Conservation (phyloP, 2,888 invertebrate genomes). For the Pristionchus entomophagus region DNA sequence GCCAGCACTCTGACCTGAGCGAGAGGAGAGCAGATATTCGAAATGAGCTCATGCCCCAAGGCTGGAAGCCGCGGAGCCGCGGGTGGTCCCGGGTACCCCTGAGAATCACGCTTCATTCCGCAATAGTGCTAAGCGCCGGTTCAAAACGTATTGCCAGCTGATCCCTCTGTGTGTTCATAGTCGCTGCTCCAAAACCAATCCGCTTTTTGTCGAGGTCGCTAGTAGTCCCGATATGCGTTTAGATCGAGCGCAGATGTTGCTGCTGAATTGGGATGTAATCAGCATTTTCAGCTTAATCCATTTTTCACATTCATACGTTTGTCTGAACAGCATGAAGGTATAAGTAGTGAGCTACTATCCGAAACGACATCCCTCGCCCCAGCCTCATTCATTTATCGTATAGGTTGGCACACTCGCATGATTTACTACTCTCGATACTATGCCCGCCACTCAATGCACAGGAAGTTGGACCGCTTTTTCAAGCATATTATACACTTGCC, state of each 20-base stretch:
- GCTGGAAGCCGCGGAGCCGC: neutral
- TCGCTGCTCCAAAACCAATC: neutral
- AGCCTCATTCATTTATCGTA: no score
- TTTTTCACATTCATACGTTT: no score
- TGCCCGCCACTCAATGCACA: no score
- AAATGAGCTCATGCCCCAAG: constrained; percentile 28
- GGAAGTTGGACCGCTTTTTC: no score
- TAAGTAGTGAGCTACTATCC: no score
- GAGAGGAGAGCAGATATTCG: constrained; percentile 19
- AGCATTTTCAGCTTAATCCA: no score
- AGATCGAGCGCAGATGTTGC: no score
- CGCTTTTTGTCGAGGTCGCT: neutral
- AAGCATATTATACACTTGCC: neutral
- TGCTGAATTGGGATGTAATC: no score
- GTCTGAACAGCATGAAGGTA: no score
- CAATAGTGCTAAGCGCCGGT: neutral
- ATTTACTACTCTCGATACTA: neutral
- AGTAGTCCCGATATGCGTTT: no score
- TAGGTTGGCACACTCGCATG: neutral
- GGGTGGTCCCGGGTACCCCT: neutral
- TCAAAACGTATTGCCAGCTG: constrained; percentile 18
- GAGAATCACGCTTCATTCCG: neutral
- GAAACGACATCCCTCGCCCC: no score
- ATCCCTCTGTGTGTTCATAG: neutral
- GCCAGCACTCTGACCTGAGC: neutral